Conservation (phyloP, 2,113 vertebrate genomes). For the Strix aluco region DNA sequence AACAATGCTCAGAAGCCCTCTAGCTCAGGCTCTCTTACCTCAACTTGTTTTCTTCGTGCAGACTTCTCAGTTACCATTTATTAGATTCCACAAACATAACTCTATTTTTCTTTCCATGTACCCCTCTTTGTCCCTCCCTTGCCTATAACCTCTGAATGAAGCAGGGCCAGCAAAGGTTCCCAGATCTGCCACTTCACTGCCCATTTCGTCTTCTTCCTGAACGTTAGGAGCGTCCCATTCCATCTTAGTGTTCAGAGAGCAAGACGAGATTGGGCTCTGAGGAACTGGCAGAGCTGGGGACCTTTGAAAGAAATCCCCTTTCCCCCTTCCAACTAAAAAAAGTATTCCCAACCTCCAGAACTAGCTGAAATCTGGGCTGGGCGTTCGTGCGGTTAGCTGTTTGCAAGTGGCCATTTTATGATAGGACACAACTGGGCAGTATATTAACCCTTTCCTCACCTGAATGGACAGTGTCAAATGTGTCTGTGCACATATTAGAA, state of each 20-base stretch:
- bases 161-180: slow-evolving; percentile 65
- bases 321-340: not conserved
- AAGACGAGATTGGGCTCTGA: slow-evolving; percentile 64
- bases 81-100: not conserved
- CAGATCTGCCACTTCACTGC: slow-evolving; percentile 58
- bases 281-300: slow-evolving; percentile 58
- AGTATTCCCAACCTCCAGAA: slow-evolving; percentile 27
- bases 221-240: slow-evolving; percentile 36
- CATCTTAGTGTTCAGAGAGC: slow-evolving; percentile 70
- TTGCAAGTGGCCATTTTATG: slow-evolving; percentile 91
- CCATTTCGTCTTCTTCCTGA: slow-evolving; percentile 75
- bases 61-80: not conserved
- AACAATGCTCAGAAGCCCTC: slow-evolving; percentile 9
- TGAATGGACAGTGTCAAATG: slow-evolving; percentile 26
- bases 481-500: slow-evolving; percentile 36
- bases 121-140: not conserved
- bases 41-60: not conserved
- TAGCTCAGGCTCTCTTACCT: not conserved
- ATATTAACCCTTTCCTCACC: slow-evolving; percentile 76
- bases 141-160: not conserved
- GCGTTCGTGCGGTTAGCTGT: slow-evolving; percentile 93
- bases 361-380: slow-evolving; percentile 82
- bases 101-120: not conserved
- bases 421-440: slow-evolving; percentile 69
- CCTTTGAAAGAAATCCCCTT: slow-evolving; percentile 44